Evolutionary conservation across 2,797 vertebrate species (phyloP), one percentile per base, ranked within the genome.

Genomic region (Lates japonicus): DNA sequence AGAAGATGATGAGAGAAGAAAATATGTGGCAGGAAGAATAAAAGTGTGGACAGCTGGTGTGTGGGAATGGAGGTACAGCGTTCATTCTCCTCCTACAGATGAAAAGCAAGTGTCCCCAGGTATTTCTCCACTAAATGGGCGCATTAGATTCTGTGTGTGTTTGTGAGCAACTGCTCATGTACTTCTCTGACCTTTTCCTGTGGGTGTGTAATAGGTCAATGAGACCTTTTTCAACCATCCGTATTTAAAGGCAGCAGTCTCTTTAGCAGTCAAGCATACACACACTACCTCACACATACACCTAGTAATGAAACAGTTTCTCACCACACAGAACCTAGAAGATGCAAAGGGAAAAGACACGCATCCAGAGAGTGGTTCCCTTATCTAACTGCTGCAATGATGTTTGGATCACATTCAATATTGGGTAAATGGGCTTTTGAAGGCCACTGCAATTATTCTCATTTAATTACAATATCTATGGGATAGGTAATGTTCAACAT

Each of bases 141-240:
- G 41, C 41, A 22, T 64, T 22, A 17, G 33, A 66, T 19, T 17
- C 1, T 51, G 39, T 62, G 20, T 65, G 37, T 44, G 25, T 62
- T 17, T 49, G 66, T 13, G 48, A n/a, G 20, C n/a, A 49, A 9
- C n/a, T 70, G 41, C 66, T 25, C 59, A 61, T 61, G 35, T 55
- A 9, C 20, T 74, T 20, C 20, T 29, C 68, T 91, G 77, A 90
- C 78, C 86, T 89, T 91, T 92, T 65, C 51, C 41, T 44, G 59
- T 48, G 25, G 17, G 14, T 69, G 60, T 85, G 82, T 59, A 76
- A 89, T 80, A 84, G 83, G 83, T 87, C 81, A 85, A 72, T 79
- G 64, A 85, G 74, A 87, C 71, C 81, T 87, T 87, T n/a, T n/a
- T 88, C 63, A 80, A 83, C 61, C 60, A 69, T 69, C 22, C 7